A percentile compares a stretch with the other conserved stretches of the same genome.
These are phyloP conservation scores for Habroteleia sp. DNA, from an alignment of 2,888 invertebrate genomes.

Conservation along the genomic window DNA sequence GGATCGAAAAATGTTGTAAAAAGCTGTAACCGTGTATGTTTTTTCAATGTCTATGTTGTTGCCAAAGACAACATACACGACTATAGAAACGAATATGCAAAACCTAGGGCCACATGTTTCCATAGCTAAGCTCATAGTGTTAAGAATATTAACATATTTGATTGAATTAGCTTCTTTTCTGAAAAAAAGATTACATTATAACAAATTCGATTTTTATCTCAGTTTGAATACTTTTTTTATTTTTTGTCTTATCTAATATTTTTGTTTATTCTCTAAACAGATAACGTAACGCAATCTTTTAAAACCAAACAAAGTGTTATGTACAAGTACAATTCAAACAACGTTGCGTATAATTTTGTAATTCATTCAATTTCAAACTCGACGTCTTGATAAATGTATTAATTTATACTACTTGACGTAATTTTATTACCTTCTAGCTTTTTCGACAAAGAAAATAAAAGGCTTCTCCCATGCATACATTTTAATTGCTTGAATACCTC, in stretches of 20 bases:
- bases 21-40: slow-evolving; percentile 87
- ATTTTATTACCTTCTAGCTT: slow-evolving; percentile 81
- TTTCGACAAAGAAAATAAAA: slow-evolving; percentile 85
- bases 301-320: no score
- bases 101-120: slow-evolving; percentile 87
- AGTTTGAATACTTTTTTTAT: no score
- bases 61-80: slow-evolving; percentile 84
- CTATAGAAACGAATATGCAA: slow-evolving; percentile 87
- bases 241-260: not conserved
- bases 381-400: not conserved
- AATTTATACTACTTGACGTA: not conserved
- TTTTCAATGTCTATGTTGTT: slow-evolving; percentile 86
- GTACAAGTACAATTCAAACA: no score
- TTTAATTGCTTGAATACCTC: slow-evolving; percentile 92
- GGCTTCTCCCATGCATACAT: slow-evolving; percentile 95
- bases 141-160: slow-evolving; percentile 82
- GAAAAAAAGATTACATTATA: slow-evolving; percentile 36
- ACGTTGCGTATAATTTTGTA: no score
- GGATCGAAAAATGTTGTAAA: slow-evolving; percentile 88
- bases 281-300: no score
- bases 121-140: slow-evolving; percentile 83
- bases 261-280: no score
- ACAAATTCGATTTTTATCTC: no score
- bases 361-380: no score
- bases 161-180: slow-evolving; percentile 82